phyloP scores from a whole-genome alignment of 2,888 invertebrate genomes.

The Tipula confusa region DNA sequence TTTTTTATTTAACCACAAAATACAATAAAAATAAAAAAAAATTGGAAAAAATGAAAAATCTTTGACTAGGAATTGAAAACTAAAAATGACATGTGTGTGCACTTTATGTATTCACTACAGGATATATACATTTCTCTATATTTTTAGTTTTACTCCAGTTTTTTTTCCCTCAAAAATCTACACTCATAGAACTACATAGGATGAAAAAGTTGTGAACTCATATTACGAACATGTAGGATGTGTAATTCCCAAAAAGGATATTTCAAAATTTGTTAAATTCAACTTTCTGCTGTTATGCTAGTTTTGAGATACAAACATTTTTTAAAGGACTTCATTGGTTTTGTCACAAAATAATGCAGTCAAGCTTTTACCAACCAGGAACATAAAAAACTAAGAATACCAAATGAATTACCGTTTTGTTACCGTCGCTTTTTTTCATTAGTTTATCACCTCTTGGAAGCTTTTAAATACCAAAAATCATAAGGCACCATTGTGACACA shows the following conservation, averaged over 20 bases:
- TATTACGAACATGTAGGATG: neutral
- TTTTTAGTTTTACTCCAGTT: neutral
- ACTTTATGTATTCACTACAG: slow-evolving; percentile 25
- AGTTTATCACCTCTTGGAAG: too few species aligned
- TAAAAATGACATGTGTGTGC: slow-evolving; percentile 16
- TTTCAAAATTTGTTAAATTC: neutral
- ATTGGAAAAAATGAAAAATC: slow-evolving; percentile 14
- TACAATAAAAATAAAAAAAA: neutral
- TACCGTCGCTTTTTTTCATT: too few species aligned
- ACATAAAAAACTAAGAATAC: too few species aligned
- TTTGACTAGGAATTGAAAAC: neutral
- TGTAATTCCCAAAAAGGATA: neutral
- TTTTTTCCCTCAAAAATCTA: neutral
- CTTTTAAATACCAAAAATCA: too few species aligned
- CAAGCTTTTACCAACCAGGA: too few species aligned
- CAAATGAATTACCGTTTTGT: too few species aligned
- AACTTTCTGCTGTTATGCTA: too few species aligned
- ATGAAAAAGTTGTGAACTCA: neutral
- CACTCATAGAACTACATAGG: neutral
- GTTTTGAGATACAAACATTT: too few species aligned
- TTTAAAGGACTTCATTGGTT: too few species aligned
- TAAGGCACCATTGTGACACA: too few species aligned
- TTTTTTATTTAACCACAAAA: neutral
- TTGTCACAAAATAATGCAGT: too few species aligned
- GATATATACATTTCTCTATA: neutral